A percentile compares a stretch with the other conserved stretches of the same genome.
Conservation (phyloP, 2,113 vertebrate species). For the Cyanistes caeruleus region DNA sequence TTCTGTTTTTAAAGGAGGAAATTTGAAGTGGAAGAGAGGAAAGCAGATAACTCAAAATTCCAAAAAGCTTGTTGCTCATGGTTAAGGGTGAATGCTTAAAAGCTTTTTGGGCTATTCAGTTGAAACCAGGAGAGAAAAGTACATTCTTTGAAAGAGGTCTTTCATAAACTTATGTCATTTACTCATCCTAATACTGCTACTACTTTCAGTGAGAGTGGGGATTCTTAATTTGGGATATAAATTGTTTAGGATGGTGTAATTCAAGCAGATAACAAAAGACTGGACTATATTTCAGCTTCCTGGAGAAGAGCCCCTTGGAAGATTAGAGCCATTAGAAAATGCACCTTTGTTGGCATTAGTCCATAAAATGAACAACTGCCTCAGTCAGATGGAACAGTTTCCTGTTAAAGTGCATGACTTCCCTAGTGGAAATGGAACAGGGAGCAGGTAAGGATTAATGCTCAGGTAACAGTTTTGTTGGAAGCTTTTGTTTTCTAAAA, state of each 20-base stretch:
- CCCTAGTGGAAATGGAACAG: slow-evolving; percentile 96
- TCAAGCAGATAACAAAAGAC: not conserved
- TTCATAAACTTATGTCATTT: not conserved
- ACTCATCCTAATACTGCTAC: not conserved
- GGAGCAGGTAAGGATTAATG: slow-evolving; percentile 90
- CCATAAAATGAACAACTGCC: slow-evolving; percentile 99
- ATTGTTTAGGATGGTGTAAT: not conserved
- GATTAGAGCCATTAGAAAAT: slow-evolving; percentile 89
- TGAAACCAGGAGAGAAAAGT: not conserved
- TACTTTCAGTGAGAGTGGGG: not conserved
- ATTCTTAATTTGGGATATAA: not conserved
- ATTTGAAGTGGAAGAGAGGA: not conserved
- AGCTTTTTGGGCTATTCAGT: not conserved
- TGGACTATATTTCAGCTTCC: slow-evolving; percentile 80
- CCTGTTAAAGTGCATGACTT: slow-evolving; percentile 99
- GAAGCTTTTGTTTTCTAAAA: not conserved
- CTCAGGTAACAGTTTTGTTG: slow-evolving; percentile 45
- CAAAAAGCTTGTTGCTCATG: not conserved
- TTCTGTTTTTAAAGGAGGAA: not conserved
- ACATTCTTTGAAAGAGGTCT: not conserved
- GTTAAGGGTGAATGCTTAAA: not conserved
- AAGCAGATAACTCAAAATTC: not conserved
- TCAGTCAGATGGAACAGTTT: slow-evolving; percentile 99
- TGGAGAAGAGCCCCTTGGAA: slow-evolving; percentile 88
- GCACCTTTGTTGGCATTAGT: slow-evolving; percentile 91